Conservation (phyloP, 1,140 invertebrate species). For the Zaprionus davidi region DNA sequence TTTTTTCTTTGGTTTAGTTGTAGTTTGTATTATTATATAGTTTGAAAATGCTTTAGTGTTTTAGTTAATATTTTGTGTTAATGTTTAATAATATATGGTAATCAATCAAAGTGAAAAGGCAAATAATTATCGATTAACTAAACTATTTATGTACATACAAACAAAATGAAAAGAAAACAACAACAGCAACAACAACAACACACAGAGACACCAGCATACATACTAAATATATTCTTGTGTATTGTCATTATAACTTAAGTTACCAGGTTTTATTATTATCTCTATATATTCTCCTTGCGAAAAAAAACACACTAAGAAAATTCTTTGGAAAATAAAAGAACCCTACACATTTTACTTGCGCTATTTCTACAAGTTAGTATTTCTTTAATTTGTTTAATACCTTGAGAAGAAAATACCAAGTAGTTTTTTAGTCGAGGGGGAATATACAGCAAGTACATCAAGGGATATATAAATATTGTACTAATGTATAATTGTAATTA, state of each 20-base stretch:
- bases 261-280: slow-evolving; percentile 41
- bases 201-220: slow-evolving; percentile 20
- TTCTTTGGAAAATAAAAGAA: slow-evolving; percentile 5
- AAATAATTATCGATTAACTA: slow-evolving; percentile 62
- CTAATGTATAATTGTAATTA: slow-evolving; percentile 75
- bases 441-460: slow-evolving; percentile 48
- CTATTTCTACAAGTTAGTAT: neutral
- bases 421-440: neutral
- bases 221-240: slow-evolving; percentile 18
- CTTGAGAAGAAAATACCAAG: slow-evolving; percentile 9
- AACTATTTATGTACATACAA: slow-evolving; percentile 42
- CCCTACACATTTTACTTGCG: neutral
- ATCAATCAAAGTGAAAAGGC: slow-evolving; percentile 64
- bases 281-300: slow-evolving; percentile 49
- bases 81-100: slow-evolving; percentile 39
- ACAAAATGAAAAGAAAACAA: neutral
- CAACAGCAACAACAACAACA: neutral
- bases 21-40: slow-evolving; percentile 52
- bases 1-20: slow-evolving; percentile 33
- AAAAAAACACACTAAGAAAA: slow-evolving; percentile 52
- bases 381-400: neutral
- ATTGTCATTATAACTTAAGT: slow-evolving; percentile 27
- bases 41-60: slow-evolving; percentile 65
- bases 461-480: slow-evolving; percentile 64
- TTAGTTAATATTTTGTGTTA: slow-evolving; percentile 68